Base-by-base conservation (phyloP, 92 coral and sea anemone genomes). In the Paramuricea clavata region DNA sequence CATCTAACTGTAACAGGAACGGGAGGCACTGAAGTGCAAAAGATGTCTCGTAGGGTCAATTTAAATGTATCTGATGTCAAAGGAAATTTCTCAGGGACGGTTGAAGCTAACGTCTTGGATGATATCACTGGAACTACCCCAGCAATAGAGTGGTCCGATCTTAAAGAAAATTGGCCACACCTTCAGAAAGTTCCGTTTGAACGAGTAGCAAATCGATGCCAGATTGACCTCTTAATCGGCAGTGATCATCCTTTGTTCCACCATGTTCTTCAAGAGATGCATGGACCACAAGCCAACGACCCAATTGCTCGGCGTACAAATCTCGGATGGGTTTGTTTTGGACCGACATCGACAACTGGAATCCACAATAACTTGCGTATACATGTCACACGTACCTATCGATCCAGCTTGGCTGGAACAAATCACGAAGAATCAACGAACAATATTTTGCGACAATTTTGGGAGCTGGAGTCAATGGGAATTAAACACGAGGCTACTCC, bases 381-480 rank as follows among this genome's bases (percentile, higher is more conserved):
- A 28, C 91, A 91, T 67, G 69, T 74, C 81, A 81, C 93, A 59
- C 85, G 85, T 61, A 81, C 86, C 28, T 89, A 85, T 60, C 92
- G 89, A 28, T 17, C 27, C 10, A 5, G 10, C 49, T 25, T 1
- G 75, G 12, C 62, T 25, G 57, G 43, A 50, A 26, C 86, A 62
- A 34, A 25, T 54, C 23, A 12, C 25, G 43, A 50, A 0, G 78
- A 39, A 25, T 39, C 73, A 13, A 39, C 75, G 35, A 83, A 84
- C 69, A 59, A 50, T 5, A 13, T 31, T 11, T 68, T 89, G 60
- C 86, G 86, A 69, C 33, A 77, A 64, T 69, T 89, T 71, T 89
- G 92, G 87, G 85, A 89, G 69, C 92, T 89, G 9, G 92, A 89
- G 25, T 75, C 90, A 30, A 89, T 89, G 78, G 92, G 90, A 8